Evolutionary conservation across 2,888 invertebrate genomes (phyloP), one percentile per base, ranked within the genome.

Genomic region (Aporophyla nigra): DNA sequence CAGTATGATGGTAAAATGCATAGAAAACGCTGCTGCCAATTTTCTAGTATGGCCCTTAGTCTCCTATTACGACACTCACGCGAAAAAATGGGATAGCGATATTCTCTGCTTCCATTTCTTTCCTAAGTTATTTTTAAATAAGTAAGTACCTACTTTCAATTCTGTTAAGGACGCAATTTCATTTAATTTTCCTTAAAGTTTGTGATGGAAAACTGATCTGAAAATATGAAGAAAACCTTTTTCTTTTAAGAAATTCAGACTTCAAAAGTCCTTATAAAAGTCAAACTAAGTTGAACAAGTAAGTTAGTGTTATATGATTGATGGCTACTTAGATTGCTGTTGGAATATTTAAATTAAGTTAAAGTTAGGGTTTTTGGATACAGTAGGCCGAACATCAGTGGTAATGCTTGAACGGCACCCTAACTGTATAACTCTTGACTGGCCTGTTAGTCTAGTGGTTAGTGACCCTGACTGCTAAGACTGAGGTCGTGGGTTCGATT

Each of bases 251-350:
- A 46, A 53, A 43, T 10, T 27, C 4, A 43, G 46, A 68, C 77
- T 54, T 49, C 27, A n/a, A 33, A 63, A 53, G 33, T n/a, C 12
- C 6, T 40, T 24, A 14, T 33, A 54, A 24, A 43, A 65, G 65
- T 65, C 27, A 65, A 68, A 76, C 40, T 46, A 65, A 68, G 62
- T 59, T 65, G 3, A 16, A 56, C 3, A 68, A 58, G 33, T 74
- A 43, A 21, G 40, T 54, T 65, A 14, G n/a, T 27, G 16, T 53
- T n/a, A 54, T 69, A 76, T 65, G 82, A 82, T 79, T 69, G 58
- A 82, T 76, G 40, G 68, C 9, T 2, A n/a, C 46, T 27, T 12
- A 53, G 10, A 27, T 33, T n/a, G 9, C 1, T 33, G 10, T 71
- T n/a, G 12, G 5, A 46, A n/a, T 71, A 79, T 59, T 53, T 14